These are phyloP conservation scores for Sterrhoptilus dennistouni DNA, from an alignment of 2,113 vertebrate genomes.

Conservation along the genomic window DNA sequence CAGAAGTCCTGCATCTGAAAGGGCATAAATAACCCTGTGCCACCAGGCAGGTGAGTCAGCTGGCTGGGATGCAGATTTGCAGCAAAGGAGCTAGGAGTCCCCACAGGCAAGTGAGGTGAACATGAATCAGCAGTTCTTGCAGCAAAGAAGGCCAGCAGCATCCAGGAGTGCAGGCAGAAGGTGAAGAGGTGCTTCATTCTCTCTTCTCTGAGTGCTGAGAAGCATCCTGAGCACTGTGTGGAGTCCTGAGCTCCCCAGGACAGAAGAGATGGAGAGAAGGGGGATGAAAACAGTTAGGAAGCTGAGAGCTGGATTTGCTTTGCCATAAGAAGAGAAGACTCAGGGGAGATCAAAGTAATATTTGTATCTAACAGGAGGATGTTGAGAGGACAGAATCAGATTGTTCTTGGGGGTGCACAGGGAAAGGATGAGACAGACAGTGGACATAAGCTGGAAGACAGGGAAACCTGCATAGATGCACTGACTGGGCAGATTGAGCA, in stretches of 20 bases:
- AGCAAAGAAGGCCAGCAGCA: neutral
- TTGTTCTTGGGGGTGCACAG: neutral
- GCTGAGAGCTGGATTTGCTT: neutral
- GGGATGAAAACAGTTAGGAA: too few relatives aligned
- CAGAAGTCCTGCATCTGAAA: neutral
- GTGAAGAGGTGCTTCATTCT: rapidly evolving
- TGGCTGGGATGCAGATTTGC: neutral
- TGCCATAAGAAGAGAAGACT: neutral
- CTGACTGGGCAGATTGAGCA: neutral
- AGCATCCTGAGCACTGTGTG: rapidly evolving
- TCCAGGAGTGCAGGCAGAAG: neutral
- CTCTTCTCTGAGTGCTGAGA: neutral
- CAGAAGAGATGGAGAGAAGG: neutral
- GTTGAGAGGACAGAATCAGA: neutral
- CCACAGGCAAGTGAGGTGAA: neutral
- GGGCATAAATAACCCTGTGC: neutral
- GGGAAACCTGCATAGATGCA: neutral
- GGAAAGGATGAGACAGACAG: neutral
- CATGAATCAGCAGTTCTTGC: neutral
- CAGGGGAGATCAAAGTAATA: neutral
- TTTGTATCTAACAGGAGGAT: neutral
- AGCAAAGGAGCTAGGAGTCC: neutral
- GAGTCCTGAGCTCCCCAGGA: neutral
- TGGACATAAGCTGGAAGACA: neutral
- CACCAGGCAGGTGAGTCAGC: neutral